Percentiles rank a stretch among this genome's conserved stretches.
phyloP scores from a whole-genome alignment of 2,797 vertebrate species.

The Micromesistius poutassou region DNA sequence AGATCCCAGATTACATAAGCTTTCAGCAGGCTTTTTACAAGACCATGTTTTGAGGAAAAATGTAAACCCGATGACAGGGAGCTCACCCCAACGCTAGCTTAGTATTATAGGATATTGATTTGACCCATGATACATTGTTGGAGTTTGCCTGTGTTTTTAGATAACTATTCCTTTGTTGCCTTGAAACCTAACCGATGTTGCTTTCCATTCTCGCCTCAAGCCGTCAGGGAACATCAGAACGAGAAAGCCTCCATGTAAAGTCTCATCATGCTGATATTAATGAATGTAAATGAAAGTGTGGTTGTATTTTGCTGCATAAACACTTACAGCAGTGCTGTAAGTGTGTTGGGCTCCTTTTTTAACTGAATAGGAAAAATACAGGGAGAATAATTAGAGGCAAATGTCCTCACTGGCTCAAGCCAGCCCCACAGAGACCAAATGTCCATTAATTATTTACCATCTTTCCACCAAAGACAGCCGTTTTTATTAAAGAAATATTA shows the following conservation, averaged over 20 bases:
- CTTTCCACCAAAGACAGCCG: slow-evolving; percentile 36
- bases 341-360: not conserved
- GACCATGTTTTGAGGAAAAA: not conserved
- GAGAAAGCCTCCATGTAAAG: not conserved
- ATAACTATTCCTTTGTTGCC: too few species aligned
- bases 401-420: slow-evolving; percentile 53
- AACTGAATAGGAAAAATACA: not conserved
- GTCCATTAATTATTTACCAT: slow-evolving; percentile 65
- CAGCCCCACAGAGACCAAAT: slow-evolving; percentile 41
- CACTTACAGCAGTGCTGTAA: not conserved
- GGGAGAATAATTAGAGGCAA: slow-evolving; percentile 51
- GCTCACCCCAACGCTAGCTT: not conserved
- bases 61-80: not conserved
- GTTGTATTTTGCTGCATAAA: not conserved
- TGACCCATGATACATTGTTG: not conserved
- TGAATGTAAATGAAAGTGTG: not conserved
- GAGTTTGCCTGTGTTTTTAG: not conserved
- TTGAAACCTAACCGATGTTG: not conserved
- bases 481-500: not conserved
- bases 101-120: not conserved
- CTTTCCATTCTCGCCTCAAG: too few species aligned
- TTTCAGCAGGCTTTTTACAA: not conserved
- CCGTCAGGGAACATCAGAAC: not conserved
- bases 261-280: not conserved
- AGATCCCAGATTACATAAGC: not conserved